Conservation (phyloP, 2,797 vertebrate genomes). For the Eulemur coronatus region DNA sequence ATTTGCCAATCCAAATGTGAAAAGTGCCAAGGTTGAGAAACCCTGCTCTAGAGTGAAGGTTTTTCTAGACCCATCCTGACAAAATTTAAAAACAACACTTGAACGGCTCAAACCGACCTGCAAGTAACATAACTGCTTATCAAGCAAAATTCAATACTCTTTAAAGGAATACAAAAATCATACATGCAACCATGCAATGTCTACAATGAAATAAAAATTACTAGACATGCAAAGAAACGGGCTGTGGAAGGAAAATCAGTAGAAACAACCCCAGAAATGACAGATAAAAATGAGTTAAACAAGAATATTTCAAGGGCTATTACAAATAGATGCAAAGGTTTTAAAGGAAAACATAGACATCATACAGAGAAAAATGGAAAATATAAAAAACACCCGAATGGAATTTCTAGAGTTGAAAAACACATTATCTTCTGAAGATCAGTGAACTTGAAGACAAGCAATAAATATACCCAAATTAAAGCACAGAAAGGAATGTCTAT, state of each 20-base stretch:
- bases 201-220: not conserved
- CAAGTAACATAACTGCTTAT: no score
- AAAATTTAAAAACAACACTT: not conserved
- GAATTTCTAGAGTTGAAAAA: not conserved
- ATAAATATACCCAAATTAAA: not conserved
- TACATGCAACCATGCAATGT: not conserved
- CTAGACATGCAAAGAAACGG: not conserved
- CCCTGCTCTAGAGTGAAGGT: not conserved
- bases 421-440: not conserved
- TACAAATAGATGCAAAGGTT: not conserved
- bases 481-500: not conserved
- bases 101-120: no score
- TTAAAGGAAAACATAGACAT: not conserved
- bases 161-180: not conserved
- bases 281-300: not conserved
- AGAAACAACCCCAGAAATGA: not conserved
- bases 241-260: not conserved
- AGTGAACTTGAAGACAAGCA: not conserved
- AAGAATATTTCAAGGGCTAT: not conserved
- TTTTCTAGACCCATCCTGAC: not conserved
- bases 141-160: not conserved
- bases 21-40: not conserved
- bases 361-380: not conserved
- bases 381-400: not conserved
- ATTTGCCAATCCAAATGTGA: not conserved